Base-by-base conservation (phyloP, 2,888 invertebrate genomes). In the Leptopilina myrica region DNA sequence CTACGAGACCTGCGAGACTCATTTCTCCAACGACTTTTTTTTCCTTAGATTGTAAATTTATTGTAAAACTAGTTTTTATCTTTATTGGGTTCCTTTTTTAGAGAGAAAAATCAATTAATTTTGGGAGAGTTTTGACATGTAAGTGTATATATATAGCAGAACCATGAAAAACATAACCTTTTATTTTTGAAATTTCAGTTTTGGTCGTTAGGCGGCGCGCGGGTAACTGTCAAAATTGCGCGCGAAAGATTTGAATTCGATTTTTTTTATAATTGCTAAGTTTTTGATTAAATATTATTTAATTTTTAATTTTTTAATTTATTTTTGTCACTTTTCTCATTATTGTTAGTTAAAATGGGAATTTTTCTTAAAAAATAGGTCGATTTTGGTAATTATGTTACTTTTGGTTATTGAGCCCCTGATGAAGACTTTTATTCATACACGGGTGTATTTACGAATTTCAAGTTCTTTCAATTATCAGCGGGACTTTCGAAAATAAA, bases 1-100 rank as follows among this genome's bases (percentile, higher is more conserved):
- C 90, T 14, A 91, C 91, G 5, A 91, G 87, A 84, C 91, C 90
- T 14, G 91, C 91, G 5, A 91, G 87, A 84, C 91, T 91, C 90
- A 91, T 91, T 76, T 84, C 85, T 20, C 11, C 12, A 15, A 33
- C 3, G 33, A 33, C 33, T 14, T 64, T 46, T 5, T 9, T 7
- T n/a, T 59, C 4, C n/a, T n/a, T n/a, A 59, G n/a, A n/a, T 43
- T 7, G 2, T 49, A 11, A 49, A 8, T 49, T 49, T 49, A 49
- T 49, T 49, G 4, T 49, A 12, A 62, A 9, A 20, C 9, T 15
- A 62, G 15, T 3, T 15, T 62, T 43, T 7, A 43, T 7, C 43
- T 8, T 43, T 43, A 20, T 20, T n/a, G 15, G 9, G 7, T 8
- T 9, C 1, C 8, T 59, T n/a, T 62, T 20, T 62, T 20, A 20